These are phyloP conservation scores for Anthrax anthrax DNA, from an alignment of 2,888 invertebrate species.

Conservation along the genomic window DNA sequence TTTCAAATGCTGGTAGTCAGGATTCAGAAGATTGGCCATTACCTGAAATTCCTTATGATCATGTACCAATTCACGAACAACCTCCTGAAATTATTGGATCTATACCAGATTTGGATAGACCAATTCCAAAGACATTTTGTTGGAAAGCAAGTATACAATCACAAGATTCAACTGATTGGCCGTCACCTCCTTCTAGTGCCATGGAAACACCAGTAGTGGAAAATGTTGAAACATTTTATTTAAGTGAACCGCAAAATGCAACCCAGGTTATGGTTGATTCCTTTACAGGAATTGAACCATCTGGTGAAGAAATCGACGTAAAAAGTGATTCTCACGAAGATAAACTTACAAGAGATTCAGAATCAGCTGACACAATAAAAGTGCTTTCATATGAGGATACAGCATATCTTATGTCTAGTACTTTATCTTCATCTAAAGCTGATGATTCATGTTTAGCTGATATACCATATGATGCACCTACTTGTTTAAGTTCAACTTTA, in stretches of 20 bases:
- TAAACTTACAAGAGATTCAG: slow-evolving; percentile 30
- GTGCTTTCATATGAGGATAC: slow-evolving; percentile 30
- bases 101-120: slow-evolving; percentile 31
- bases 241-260: slow-evolving; percentile 63
- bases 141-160: slow-evolving; percentile 33
- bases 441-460: slow-evolving; percentile 21
- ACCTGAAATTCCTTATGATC: slow-evolving; percentile 50
- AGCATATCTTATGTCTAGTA: slow-evolving; percentile 29
- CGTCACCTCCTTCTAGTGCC: slow-evolving; percentile 60
- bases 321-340: slow-evolving; percentile 45
- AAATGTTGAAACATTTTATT: slow-evolving; percentile 66
- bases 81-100: slow-evolving; percentile 16
- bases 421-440: slow-evolving; percentile 21
- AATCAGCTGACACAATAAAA: slow-evolving; percentile 24
- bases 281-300: slow-evolving; percentile 44
- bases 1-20: slow-evolving; percentile 46
- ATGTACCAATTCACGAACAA: slow-evolving; percentile 27
- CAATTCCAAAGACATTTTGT: slow-evolving; percentile 25
- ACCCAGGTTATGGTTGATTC: slow-evolving; percentile 63
- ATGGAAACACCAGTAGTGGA: slow-evolving; percentile 58
- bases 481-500: slow-evolving; percentile 29
- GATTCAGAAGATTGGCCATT: slow-evolving; percentile 65
- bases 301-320: slow-evolving; percentile 42
- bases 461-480: slow-evolving; percentile 22
- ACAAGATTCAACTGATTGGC: slow-evolving; percentile 68